These are phyloP conservation scores for Miichthys miiuy DNA, from an alignment of 2,797 vertebrate species.

Conservation along the genomic window DNA sequence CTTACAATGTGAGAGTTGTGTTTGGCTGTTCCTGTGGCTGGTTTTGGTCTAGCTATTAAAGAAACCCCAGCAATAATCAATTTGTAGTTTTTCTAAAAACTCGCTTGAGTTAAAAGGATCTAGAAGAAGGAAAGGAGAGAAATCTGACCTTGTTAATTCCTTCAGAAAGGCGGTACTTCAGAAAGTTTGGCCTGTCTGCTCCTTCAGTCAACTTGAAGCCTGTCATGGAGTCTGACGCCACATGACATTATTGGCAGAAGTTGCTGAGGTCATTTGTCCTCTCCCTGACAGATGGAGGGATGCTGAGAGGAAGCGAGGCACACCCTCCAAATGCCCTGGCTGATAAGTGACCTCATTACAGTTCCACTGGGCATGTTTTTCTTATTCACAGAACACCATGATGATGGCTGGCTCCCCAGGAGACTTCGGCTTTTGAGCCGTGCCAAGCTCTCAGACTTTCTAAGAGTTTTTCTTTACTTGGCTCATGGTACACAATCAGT, in stretches of 20 bases:
- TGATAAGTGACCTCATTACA: constrained; percentile 80
- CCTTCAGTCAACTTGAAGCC: constrained; percentile 38
- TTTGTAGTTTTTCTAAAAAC: neutral
- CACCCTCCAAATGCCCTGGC: constrained; percentile 67
- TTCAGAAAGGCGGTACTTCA: constrained; percentile 7
- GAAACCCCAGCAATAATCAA: neutral
- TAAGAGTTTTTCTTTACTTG: constrained; percentile 57
- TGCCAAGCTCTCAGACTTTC: constrained; percentile 60
- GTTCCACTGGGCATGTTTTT: constrained; percentile 66
- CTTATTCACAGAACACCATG: constrained; percentile 57
- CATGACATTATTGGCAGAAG: constrained; percentile 56
- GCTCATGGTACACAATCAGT: constrained; percentile 32
- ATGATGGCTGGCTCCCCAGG: constrained; percentile 56
- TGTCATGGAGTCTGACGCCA: constrained; percentile 46
- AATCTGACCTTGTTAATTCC: constrained; percentile 8
- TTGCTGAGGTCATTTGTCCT: constrained; percentile 59
- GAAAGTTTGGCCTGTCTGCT: constrained; percentile 40
- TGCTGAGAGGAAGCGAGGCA: constrained; percentile 67
- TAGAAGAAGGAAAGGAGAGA: neutral
- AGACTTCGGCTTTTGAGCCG: constrained; percentile 38
- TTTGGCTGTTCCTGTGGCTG: neutral
- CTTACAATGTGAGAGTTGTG: constrained; percentile 3
- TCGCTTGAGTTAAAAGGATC: neutral
- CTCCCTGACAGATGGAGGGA: constrained; percentile 69
- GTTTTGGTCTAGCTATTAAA: neutral